A percentile compares a stretch with the other conserved stretches of the same genome.
phyloP scores from a whole-genome alignment of 2,888 invertebrate species.

The Mythimna vitellina region DNA sequence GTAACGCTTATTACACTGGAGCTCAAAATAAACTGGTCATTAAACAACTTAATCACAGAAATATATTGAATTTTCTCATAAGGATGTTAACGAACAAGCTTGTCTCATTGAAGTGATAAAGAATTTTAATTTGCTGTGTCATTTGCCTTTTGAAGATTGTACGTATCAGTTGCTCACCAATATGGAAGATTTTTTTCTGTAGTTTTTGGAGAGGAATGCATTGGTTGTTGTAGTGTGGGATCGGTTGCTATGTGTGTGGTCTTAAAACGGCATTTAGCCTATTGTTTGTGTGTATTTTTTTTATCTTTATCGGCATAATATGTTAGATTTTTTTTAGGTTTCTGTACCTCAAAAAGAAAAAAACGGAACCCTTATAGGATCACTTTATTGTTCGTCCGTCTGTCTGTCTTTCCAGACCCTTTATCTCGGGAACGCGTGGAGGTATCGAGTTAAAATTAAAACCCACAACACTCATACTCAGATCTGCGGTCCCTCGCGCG shows the following conservation, averaged over 20 bases:
- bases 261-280: no score
- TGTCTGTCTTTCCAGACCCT: no score
- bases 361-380: no score
- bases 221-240: neutral
- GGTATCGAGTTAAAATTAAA: no score
- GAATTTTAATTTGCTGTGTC: slow-evolving; percentile 15
- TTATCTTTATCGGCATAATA: no score
- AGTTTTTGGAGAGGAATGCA: neutral
- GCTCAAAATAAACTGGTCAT: slow-evolving; percentile 15
- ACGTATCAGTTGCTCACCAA: neutral
- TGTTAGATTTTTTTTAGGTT: no score
- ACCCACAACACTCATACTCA: no score
- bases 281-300: no score
- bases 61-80: neutral
- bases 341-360: no score
- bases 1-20: neutral
- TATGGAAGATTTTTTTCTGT: neutral
- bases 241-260: neutral
- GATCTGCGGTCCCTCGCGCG: no score
- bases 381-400: no score
- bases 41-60: neutral
- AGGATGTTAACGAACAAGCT: neutral
- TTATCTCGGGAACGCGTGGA: no score
- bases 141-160: slow-evolving; percentile 13
- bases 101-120: neutral